Conservation (phyloP, 2,888 invertebrate genomes). For the Oxycera nigricornis region DNA sequence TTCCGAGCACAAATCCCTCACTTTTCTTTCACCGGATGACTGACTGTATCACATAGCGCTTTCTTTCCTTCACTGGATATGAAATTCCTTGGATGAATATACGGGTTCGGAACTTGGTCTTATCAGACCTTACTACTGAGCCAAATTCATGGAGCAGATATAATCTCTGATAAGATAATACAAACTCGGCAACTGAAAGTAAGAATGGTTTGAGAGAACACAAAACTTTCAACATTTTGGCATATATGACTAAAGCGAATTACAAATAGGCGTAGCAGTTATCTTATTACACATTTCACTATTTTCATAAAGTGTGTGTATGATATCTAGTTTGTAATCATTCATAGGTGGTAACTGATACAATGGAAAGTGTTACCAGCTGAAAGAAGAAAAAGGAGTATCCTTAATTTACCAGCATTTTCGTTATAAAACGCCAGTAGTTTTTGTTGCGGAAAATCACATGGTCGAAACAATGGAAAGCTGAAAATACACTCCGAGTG, state of each 20-base stretch:
- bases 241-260: constrained; percentile 16
- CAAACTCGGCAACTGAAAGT: background rate
- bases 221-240: background rate
- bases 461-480: too few relatives aligned
- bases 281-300: background rate
- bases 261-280: background rate
- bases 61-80: background rate
- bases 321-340: constrained; percentile 21
- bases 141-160: background rate
- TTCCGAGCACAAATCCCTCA: background rate
- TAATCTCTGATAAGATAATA: constrained; percentile 12
- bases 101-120: background rate
- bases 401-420: too few relatives aligned
- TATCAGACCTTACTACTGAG: constrained; percentile 6
- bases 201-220: background rate
- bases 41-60: background rate
- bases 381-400: too few relatives aligned
- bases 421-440: too few relatives aligned
- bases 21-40: background rate
- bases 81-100: background rate
- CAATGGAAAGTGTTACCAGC: background rate
- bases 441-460: too few relatives aligned
- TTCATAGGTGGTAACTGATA: background rate
- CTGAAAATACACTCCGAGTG: too few relatives aligned
- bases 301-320: background rate